Evolutionary conservation across 2,888 invertebrate species (phyloP), one percentile per base, ranked within the genome.

Genomic region (Apantesis nais): DNA sequence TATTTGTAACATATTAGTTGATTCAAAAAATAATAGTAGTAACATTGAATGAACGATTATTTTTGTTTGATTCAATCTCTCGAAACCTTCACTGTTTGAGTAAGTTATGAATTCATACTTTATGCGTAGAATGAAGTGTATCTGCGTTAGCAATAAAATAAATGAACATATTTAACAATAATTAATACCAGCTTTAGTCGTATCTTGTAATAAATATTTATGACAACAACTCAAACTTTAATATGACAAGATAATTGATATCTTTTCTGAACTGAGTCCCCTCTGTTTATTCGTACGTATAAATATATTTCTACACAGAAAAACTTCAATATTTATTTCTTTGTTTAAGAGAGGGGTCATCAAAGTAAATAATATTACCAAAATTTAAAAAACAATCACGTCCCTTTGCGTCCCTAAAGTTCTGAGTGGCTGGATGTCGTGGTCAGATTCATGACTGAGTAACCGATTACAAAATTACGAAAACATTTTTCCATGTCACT

Each of bases 401-500:
- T 55, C 55, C n/a, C 14, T 52, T 19, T 22, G 44, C 44, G 44
- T 44, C 22, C 22, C 44, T 44, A 44, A 34, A 3, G 1, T 44
- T 44, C 4, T n/a, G 48, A 48, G 48, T n/a, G 48, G 48, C 19
- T 9, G 29, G n/a, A 41, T 25, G 25, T 39, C 25, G 37, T 29
- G 44, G 44, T 48, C 22, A 31, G 48, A 44, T 31, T 31, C 44
- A 31, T 44, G 19, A 2, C 1, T 41, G 22, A 52, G 48, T 31
- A n/a, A n/a, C 52, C 22, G 12, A 25, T 37, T 34, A 52, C 52
- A 34, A 52, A 64, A 52, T 14, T 1, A 34, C 7, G 34, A 52
- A 65, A 65, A 65, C 48, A 22, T 5, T 34, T n/a, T 48, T 64
- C 62, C 12, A 31, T 31, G 44, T 44, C 44, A 63, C 44, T 11